Conservation (phyloP, 2,797 vertebrate genomes). For the Chelon labrosus region DNA sequence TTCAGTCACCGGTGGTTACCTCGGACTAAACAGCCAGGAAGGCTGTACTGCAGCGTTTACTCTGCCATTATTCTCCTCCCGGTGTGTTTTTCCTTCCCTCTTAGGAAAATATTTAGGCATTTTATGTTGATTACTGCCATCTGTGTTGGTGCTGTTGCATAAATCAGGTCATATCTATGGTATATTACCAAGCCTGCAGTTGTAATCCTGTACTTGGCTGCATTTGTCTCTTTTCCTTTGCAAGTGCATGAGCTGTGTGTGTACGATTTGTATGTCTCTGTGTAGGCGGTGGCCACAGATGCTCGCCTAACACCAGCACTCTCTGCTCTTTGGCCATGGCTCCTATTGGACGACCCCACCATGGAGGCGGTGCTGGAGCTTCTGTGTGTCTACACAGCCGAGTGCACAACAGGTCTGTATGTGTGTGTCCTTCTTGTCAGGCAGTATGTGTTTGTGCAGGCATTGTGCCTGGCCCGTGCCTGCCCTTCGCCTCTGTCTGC, state of each 20-base stretch:
- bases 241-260: conserved; percentile 1
- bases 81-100: conserved; percentile 17
- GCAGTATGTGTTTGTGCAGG: conserved; percentile 57
- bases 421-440: conserved; percentile 38
- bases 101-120: conserved; percentile 28
- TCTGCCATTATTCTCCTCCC: conserved; percentile 22
- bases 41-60: conserved; percentile 25
- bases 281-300: conserved; percentile 88
- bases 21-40: conserved; percentile 43
- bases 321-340: conserved; percentile 93
- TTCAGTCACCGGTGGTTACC: conserved; percentile 52
- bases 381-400: conserved; percentile 94
- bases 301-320: conserved; percentile 86
- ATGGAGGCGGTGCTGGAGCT: conserved; percentile 92
- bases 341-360: conserved; percentile 89
- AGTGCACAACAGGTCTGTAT: conserved; percentile 86
- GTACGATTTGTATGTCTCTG: conserved; percentile 44
- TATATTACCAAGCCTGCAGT: conserved; percentile 12
- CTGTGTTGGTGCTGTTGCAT: conserved; percentile 11
- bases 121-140: conserved; percentile 37
- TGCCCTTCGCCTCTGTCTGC: conserved; percentile 65
- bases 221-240: not conserved
- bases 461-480: conserved; percentile 74
- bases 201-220: conserved; percentile 13
- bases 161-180: conserved; percentile 30